These are phyloP conservation scores for Sebastes glaucus DNA, from an alignment of 2,797 vertebrate species.

Conservation along the genomic window DNA sequence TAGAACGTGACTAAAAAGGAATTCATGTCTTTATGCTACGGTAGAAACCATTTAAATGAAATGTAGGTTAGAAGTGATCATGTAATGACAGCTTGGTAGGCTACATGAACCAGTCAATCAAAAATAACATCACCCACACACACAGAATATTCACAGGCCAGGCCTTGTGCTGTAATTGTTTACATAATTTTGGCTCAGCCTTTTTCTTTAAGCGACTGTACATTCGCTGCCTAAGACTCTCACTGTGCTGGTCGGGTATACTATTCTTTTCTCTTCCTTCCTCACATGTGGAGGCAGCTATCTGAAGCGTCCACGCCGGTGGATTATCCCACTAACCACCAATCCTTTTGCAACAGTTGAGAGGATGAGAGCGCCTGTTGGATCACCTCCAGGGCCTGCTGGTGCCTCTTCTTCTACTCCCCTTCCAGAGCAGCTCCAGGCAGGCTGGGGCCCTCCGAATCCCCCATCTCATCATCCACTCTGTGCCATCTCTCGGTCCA, in stretches of 20 bases:
- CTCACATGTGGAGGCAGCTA: slow-evolving; percentile 76
- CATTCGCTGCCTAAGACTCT: slow-evolving; percentile 54
- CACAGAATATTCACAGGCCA: slow-evolving; percentile 28
- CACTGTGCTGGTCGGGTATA: slow-evolving; percentile 61
- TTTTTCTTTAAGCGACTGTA: slow-evolving; percentile 51
- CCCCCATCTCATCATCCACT: slow-evolving; percentile 59
- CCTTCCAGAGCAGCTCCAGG: slow-evolving; percentile 59
- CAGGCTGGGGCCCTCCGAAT: slow-evolving; percentile 47
- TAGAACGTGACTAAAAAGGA: neutral
- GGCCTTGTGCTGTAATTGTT: slow-evolving; percentile 63
- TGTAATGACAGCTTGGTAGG: slow-evolving; percentile 32
- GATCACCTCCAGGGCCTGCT: slow-evolving; percentile 73
- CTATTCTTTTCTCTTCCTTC: slow-evolving; percentile 60
- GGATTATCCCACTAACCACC: slow-evolving; percentile 81
- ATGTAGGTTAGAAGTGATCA: slow-evolving; percentile 32
- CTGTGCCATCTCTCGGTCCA: slow-evolving; percentile 47
- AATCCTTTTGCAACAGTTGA: slow-evolving; percentile 83
- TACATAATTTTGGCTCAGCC: slow-evolving; percentile 56
- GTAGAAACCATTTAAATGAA: neutral
- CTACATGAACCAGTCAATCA: slow-evolving; percentile 38
- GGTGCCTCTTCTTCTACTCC: slow-evolving; percentile 56
- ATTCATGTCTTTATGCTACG: neutral
- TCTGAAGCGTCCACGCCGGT: slow-evolving; percentile 75
- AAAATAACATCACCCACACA: slow-evolving; percentile 56
- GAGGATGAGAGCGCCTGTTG: slow-evolving; percentile 79